Conservation (phyloP, 2,797 vertebrate species). For the Lacerta bilineata region DNA sequence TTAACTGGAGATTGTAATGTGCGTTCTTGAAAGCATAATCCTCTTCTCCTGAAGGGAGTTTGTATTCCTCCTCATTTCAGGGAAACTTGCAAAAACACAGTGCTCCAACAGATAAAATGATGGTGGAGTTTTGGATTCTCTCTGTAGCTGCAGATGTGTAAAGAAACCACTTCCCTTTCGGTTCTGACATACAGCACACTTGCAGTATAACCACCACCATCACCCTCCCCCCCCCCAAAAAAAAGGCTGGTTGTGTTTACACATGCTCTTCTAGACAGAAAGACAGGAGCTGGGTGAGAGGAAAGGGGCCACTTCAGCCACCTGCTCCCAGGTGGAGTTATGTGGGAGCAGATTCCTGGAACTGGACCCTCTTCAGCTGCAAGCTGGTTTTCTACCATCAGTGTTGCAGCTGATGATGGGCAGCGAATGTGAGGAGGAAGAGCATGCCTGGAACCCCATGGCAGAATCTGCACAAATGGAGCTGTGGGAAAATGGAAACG, state of each 20-base stretch:
- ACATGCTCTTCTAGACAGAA: neutral
- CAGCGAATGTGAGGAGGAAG: no score
- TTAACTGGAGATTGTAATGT: neutral
- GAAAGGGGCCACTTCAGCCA: neutral
- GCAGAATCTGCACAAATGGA: neutral
- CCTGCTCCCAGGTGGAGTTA: neutral
- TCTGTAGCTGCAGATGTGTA: neutral
- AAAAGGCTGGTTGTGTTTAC: neutral
- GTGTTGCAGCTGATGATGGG: neutral
- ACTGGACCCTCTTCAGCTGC: neutral
- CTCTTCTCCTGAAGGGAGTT: neutral
- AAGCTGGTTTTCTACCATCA: neutral
- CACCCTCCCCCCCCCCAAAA: rapidly evolving
- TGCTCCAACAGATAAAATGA: no score
- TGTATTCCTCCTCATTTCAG: neutral
- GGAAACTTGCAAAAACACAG: neutral
- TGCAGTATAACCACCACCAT: neutral
- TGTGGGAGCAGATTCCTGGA: neutral
- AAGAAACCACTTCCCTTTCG: neutral
- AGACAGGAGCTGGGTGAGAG: neutral
- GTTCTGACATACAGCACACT: neutral
- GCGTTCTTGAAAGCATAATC: neutral
- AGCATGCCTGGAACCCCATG: neutral
- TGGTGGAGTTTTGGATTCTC: neutral
- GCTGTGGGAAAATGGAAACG: neutral